Evolutionary conservation across 2,113 vertebrate species (phyloP), one percentile per base, ranked within the genome.

Genomic region (Cromileptes altivelis): DNA sequence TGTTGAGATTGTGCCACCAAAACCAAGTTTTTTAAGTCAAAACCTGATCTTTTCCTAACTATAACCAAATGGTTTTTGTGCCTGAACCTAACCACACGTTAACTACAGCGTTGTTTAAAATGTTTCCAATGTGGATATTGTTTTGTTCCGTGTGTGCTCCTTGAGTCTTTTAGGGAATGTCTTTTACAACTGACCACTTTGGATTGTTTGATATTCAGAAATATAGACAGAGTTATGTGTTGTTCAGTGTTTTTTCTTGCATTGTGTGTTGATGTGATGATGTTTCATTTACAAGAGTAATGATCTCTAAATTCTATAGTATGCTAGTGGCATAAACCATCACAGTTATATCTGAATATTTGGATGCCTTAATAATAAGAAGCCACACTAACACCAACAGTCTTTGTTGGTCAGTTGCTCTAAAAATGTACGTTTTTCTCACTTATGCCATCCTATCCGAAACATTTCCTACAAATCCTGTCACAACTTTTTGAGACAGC

Each of bases 401-500:
- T 18, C 7, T 21, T 12, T 3, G 0, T 49, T 17, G 10, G 37
- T 67, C 23, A 47, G 1, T 47, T 45, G 37, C 37, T 25, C 0
- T 25, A 19, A 64, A 64, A 25, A 5, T 6, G 0, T 27, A 50
- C 5, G 25, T 71, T n/a, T 67, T 52, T 10, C 19, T 63, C 10
- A 27, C 1, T 62, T 49, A 25, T 33, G 2, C 40, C 11, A 4
- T 9, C 11, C 23, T 45, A 11, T 68, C 5, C 19, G 42, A 52
- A 52, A 19, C 3, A 40, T 56, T 40, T 69, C 15, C 12, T 4
- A 14, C 27, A 53, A 40, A 37, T 65, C 19, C 12, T 21, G 3
- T 42, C 9, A 27, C 23, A 79, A 78, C 63, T 70, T 57, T 78
- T 52, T 23, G 18, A 70, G 63, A 70, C 63, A 56, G 47, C 57